phyloP scores from a whole-genome alignment of 1,140 invertebrate genomes.

The Diorhabda carinulata region DNA sequence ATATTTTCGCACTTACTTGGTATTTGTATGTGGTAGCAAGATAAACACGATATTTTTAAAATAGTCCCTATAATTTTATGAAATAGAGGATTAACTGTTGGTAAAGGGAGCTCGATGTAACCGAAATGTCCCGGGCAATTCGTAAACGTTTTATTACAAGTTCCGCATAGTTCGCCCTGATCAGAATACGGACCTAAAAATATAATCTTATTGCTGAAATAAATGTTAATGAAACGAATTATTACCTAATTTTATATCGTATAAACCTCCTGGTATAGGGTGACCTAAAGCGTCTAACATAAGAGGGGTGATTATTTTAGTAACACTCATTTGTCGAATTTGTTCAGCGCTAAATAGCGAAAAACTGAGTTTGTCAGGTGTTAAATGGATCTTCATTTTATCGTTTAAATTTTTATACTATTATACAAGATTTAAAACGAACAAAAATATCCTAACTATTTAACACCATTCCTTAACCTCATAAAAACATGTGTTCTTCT shows the following conservation, averaged over 20 bases:
- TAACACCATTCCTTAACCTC: neutral
- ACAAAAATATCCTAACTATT: too few relatives aligned
- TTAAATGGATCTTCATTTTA: constrained; percentile 12
- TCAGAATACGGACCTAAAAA: constrained; percentile 57
- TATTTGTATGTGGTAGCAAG: constrained; percentile 69
- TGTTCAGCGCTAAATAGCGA: constrained; percentile 75
- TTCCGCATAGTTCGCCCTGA: constrained; percentile 70
- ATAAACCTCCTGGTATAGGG: constrained; percentile 76
- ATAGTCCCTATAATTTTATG: constrained; percentile 68
- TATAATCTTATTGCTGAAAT: constrained; percentile 15
- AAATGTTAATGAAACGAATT: neutral
- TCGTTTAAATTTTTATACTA: neutral
- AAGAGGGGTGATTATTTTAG: constrained; percentile 76
- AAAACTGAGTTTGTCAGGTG: constrained; percentile 57
- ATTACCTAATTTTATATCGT: constrained; percentile 75
- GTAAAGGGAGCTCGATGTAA: constrained; percentile 87
- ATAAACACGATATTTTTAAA: constrained; percentile 65
- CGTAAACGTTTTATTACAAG: constrained; percentile 67
- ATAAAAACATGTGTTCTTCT: neutral
- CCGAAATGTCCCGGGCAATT: constrained; percentile 93
- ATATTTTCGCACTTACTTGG: constrained; percentile 50
- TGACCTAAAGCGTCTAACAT: constrained; percentile 85
- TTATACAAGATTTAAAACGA: too few relatives aligned
- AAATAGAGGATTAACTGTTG: constrained; percentile 90
- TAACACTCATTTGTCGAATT: constrained; percentile 81